Evolutionary conservation across 2,888 invertebrate species (phyloP), one percentile per base, ranked within the genome.

Genomic region (Drosophila macrospina): DNA sequence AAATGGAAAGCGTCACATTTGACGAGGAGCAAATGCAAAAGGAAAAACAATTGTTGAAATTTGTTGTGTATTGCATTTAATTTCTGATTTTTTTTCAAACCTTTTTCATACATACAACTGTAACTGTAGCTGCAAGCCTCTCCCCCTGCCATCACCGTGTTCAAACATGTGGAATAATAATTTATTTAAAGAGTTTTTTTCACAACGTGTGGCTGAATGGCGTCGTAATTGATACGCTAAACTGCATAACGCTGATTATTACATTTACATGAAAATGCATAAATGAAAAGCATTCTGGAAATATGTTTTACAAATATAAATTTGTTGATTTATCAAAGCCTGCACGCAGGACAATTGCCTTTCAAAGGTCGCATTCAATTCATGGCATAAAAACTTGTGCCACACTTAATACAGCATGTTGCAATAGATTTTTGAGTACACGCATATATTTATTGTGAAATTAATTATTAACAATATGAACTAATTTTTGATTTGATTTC

Each of bases 171-270:
- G 57, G 50, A 48, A 81, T 80, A 69, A 78, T 78, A 71, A 79
- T 79, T 81, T 85, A 82, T 85, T 85, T 77, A 85, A 60, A 68
- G 24, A 44, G 32, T 75, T 80, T 78, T 77, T 45, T 32, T 47
- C 15, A 41, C 47, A 56, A 44, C 59, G 36, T 65, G 48, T 60
- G 48, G 37, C 59, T 60, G 69, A 66, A 80, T 62, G 63, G 72
- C 73, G 78, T 71, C 69, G 83, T 87, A 86, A 85, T 85, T 85
- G 85, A 85, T 85, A 83, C 78, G 80, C 85, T 83, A 86, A 87
- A 83, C 86, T 85, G 78, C 78, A 85, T 87, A 83, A 74, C 69
- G 82, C 56, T 80, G 86, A 88, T 87, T 85, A 87, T 85, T 76
- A 63, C 68, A 80, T 84, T 82, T 75, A 75, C 72, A 78, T 69